phyloP scores from a whole-genome alignment of 2,113 vertebrate species.

The Perognathus longimembris region DNA sequence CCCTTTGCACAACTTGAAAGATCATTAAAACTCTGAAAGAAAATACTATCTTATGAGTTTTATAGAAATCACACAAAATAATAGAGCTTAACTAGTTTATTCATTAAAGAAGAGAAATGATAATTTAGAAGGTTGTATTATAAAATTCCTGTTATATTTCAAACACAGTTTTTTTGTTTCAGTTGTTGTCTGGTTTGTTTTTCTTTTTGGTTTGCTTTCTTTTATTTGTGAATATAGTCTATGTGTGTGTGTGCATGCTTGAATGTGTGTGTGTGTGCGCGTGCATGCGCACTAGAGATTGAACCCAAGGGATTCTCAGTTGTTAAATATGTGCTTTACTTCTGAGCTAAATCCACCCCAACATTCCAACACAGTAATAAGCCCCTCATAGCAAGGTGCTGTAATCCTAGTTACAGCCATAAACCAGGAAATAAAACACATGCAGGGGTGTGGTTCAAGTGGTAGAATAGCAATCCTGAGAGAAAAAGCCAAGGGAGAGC shows the following conservation, averaged over 20 bases:
- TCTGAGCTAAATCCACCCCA: neutral
- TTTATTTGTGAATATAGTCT: neutral
- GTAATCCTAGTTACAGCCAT: neutral
- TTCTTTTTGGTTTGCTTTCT: neutral
- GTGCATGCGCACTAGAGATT: neutral
- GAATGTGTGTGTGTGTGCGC: no score
- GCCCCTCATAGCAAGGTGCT: neutral
- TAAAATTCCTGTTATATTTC: neutral
- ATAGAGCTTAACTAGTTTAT: neutral
- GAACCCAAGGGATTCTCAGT: neutral
- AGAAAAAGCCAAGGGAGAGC: no score
- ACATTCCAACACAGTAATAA: neutral
- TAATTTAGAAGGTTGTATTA: neutral
- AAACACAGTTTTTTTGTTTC: neutral
- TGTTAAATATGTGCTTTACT: neutral
- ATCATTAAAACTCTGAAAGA: no score
- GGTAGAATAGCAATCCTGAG: no score
- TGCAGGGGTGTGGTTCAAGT: no score
- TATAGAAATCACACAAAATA: slow-evolving; percentile 21
- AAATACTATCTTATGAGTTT: neutral
- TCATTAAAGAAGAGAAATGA: neutral
- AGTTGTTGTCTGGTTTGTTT: neutral
- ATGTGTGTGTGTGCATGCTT: neutral
- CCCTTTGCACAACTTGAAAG: no score
- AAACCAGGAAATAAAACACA: neutral